phyloP scores from a whole-genome alignment of 2,888 invertebrate genomes.

The Caenorhabditis becei region DNA sequence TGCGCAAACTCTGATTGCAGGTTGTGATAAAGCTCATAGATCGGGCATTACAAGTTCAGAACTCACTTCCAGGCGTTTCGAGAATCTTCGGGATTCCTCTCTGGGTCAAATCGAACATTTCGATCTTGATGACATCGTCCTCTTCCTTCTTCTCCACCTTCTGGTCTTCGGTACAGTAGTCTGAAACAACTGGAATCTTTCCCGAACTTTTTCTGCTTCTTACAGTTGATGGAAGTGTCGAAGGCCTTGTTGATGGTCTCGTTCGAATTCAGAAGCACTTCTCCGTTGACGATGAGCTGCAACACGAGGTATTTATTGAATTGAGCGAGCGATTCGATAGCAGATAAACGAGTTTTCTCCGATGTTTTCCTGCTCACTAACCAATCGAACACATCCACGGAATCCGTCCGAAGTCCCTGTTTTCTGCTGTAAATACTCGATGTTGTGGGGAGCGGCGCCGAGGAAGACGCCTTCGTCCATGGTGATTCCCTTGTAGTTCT shows the following conservation, averaged over 20 bases:
- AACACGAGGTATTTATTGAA: slow-evolving; percentile 1
- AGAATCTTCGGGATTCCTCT: slow-evolving; percentile 50
- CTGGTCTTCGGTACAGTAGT: slow-evolving; percentile 52
- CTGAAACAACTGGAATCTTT: slow-evolving; percentile 32
- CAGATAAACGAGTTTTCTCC: slow-evolving; percentile 33
- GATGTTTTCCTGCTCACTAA: slow-evolving; percentile 27
- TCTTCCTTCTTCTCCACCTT: slow-evolving; percentile 14
- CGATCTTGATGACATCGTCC: slow-evolving; percentile 39
- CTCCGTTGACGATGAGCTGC: slow-evolving; percentile 67
- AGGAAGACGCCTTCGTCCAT: slow-evolving; percentile 72
- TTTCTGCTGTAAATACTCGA: slow-evolving; percentile 67
- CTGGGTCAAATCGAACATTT: slow-evolving; percentile 57
- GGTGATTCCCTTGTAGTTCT: slow-evolving; percentile 73
- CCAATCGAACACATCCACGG: slow-evolving; percentile 66
- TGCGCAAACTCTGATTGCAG: neutral
- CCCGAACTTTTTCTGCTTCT: neutral
- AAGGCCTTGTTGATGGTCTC: slow-evolving; percentile 63
- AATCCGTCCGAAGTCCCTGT: slow-evolving; percentile 66
- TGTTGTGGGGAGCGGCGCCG: slow-evolving; percentile 70
- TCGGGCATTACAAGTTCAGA: neutral
- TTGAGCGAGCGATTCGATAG: no score
- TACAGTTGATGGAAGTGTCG: slow-evolving; percentile 56
- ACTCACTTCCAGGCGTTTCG: slow-evolving; percentile 50
- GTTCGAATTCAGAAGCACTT: slow-evolving; percentile 58
- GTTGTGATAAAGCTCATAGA: no score